These are phyloP conservation scores for Drosophila erecta DNA, from an alignment of 1,140 invertebrate species.

Conservation along the genomic window DNA sequence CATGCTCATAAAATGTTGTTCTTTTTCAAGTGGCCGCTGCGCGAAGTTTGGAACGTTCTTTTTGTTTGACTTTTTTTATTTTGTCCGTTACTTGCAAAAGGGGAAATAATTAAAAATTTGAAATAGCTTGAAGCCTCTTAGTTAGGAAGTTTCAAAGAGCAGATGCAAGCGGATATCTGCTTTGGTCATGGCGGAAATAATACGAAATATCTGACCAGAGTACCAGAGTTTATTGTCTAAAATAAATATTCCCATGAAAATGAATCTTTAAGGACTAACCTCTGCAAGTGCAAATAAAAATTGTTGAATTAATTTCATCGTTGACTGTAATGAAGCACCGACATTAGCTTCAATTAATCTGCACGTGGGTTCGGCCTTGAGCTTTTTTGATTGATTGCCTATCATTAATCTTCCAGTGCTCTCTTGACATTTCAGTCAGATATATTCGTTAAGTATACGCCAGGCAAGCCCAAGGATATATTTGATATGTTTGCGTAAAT, in stretches of 20 bases:
- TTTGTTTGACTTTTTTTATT: slow-evolving; percentile 19
- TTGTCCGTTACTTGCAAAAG: slow-evolving; percentile 19
- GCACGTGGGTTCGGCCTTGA: background rate
- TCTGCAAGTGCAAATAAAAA: background rate
- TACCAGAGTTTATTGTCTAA: background rate
- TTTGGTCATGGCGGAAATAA: slow-evolving; percentile 31
- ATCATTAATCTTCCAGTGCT: slow-evolving; percentile 15
- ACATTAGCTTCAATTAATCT: slow-evolving; percentile 27
- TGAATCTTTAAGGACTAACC: background rate
- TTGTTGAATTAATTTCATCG: background rate
- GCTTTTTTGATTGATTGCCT: slow-evolving; percentile 22
- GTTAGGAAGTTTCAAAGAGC: slow-evolving; percentile 63
- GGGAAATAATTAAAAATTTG: slow-evolving; percentile 79
- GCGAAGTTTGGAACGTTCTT: slow-evolving; percentile 59
- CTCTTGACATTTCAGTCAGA: slow-evolving; percentile 1
- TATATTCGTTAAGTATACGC: background rate
- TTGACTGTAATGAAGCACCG: slow-evolving; percentile 5
- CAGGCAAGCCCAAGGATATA: background rate
- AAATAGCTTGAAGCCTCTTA: slow-evolving; percentile 63
- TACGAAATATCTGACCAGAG: background rate
- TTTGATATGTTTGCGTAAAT: background rate
- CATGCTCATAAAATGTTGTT: slow-evolving; percentile 77
- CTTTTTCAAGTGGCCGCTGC: slow-evolving; percentile 58
- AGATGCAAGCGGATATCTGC: slow-evolving; percentile 36
- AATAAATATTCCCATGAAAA: background rate